Percentiles rank a stretch among this genome's conserved stretches.
Evolutionary conservation across 2,113 vertebrate species (phyloP).

Genomic region (Okapia johnstoni): DNA sequence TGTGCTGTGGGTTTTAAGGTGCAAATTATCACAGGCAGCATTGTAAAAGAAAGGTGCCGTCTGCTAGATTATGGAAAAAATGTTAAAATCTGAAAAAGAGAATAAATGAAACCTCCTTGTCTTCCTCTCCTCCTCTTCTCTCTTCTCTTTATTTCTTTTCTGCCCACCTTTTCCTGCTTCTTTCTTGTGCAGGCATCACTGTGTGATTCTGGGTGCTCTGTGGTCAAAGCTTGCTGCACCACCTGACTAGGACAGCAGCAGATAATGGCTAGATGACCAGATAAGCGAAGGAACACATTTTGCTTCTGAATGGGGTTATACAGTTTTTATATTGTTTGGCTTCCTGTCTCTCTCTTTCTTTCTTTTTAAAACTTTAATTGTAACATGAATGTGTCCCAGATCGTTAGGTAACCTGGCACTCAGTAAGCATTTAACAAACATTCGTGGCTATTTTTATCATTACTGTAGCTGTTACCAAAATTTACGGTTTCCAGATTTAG

Average conservation of each 20-base stretch:
- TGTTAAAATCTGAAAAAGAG: neutral
- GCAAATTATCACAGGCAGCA: neutral
- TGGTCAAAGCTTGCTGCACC: neutral
- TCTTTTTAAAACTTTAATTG: neutral
- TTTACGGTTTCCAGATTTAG: neutral
- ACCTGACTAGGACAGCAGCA: accelerated
- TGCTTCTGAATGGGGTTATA: neutral
- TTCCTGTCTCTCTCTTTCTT: neutral
- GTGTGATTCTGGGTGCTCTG: too few species aligned
- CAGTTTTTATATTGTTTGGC: neutral
- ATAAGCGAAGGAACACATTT: neutral
- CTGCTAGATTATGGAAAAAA: neutral
- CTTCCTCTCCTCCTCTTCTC: neutral
- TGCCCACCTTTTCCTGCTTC: neutral
- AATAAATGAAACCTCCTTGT: neutral
- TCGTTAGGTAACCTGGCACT: neutral
- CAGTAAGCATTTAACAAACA: neutral
- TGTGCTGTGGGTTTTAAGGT: neutral
- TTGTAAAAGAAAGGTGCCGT: neutral
- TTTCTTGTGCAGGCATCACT: neutral
- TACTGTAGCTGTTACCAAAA: neutral
- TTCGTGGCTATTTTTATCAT: neutral
- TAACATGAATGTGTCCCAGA: neutral
- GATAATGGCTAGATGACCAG: neutral
- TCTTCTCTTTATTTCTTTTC: neutral